phyloP scores from a whole-genome alignment of 35 echinoderm and acorn worm genomes.

The Lytechinus pictus region DNA sequence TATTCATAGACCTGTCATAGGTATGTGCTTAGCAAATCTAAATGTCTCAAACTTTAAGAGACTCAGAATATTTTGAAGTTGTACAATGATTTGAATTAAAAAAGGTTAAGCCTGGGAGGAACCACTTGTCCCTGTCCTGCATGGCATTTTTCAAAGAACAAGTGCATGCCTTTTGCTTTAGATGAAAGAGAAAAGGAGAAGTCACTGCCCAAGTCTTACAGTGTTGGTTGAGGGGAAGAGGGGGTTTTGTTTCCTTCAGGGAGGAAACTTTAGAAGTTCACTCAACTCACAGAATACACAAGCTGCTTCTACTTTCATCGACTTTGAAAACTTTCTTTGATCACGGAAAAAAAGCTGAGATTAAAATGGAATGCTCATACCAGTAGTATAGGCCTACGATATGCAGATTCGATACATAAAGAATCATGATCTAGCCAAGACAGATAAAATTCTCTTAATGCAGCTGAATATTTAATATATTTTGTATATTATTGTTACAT shows the following conservation, averaged over 20 bases:
- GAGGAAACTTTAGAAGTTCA: neutral
- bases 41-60: no score
- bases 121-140: neutral
- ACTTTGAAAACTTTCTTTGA: neutral
- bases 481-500: neutral
- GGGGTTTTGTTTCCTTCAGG: neutral
- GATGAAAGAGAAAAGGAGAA: neutral
- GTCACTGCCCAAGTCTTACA: neutral
- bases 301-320: neutral
- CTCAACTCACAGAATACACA: slow-evolving; percentile 1
- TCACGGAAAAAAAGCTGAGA: neutral
- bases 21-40: no score
- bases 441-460: neutral
- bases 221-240: neutral
- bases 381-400: neutral
- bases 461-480: neutral
- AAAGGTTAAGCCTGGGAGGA: neutral
- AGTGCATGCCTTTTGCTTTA: neutral
- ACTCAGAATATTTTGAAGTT: neutral
- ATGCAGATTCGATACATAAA: neutral
- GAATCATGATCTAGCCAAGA: neutral
- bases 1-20: no score
- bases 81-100: neutral
- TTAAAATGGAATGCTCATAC: neutral
- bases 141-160: neutral